These are phyloP conservation scores for Hystrix cristata DNA, from an alignment of 2,113 vertebrate species.

Conservation along the genomic window DNA sequence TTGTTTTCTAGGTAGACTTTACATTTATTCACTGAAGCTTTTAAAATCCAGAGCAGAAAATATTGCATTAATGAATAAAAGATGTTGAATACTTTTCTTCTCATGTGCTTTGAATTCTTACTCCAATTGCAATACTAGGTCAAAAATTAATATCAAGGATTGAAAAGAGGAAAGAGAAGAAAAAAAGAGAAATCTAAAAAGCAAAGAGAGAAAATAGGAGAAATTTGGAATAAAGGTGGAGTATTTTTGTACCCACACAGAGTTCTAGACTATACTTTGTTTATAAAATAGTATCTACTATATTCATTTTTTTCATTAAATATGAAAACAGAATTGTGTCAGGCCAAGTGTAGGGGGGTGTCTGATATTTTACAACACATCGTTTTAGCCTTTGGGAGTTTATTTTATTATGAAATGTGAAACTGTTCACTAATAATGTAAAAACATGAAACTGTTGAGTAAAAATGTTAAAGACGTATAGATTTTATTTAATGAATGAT, in stretches of 20 bases:
- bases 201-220: neutral
- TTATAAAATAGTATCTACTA: constrained; percentile 27
- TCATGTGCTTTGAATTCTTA: constrained; percentile 63
- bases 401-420: constrained; percentile 5
- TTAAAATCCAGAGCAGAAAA: constrained; percentile 71
- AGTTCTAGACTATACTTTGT: constrained; percentile 28
- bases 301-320: constrained; percentile 15
- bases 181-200: neutral
- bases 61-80: constrained; percentile 73
- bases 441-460: neutral
- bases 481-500: constrained; percentile 50
- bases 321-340: neutral
- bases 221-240: constrained; percentile 7
- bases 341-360: neutral
- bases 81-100: constrained; percentile 62
- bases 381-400: neutral
- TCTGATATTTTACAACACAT: constrained; percentile 19
- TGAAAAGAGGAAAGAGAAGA: constrained; percentile 33
- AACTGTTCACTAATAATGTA: constrained; percentile 1
- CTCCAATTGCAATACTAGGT: neutral
- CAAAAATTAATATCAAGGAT: constrained; percentile 66
- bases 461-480: neutral
- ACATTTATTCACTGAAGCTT: constrained; percentile 63
- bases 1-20: constrained; percentile 64
- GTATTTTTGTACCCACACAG: neutral